phyloP scores from a whole-genome alignment of 2,888 invertebrate genomes.

The Epistrophe eligans region DNA sequence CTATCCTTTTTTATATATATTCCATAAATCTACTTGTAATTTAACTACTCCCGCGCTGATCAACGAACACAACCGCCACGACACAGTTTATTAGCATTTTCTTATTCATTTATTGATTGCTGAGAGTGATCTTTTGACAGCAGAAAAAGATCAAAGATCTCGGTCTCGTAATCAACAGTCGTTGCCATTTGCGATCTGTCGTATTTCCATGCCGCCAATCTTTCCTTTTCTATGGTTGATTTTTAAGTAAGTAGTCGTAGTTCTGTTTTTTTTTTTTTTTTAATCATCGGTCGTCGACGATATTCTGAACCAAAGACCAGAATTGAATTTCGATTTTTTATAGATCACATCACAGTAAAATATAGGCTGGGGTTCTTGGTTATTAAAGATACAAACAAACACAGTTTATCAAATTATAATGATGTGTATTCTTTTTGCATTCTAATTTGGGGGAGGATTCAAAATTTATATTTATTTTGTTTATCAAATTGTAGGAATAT shows the following conservation, averaged over 20 bases:
- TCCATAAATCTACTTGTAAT: conserved; percentile 14
- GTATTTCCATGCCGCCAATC: conserved; percentile 22
- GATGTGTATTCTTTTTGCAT: background rate
- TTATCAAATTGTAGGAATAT: background rate
- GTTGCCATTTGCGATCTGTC: conserved; percentile 61
- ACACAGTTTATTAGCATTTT: conserved; percentile 59
- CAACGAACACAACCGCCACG: conserved; percentile 19
- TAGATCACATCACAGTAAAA: conserved; percentile 8
- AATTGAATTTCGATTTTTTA: conserved; percentile 46
- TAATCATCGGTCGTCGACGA: conserved; percentile 16
- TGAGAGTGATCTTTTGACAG: conserved; percentile 80
- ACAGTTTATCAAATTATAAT: background rate
- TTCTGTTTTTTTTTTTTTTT: conserved; percentile 29
- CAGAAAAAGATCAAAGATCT: conserved; percentile 81
- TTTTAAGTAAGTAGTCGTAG: conserved; percentile 5
- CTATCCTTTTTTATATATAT: conserved; percentile 28
- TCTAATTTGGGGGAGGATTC: background rate
- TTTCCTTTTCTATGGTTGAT: conserved; percentile 37
- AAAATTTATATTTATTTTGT: background rate
- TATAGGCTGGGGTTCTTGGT: background rate
- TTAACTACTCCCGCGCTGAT: conserved; percentile 3
- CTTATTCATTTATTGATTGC: conserved; percentile 62
- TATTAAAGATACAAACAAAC: background rate
- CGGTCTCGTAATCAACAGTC: conserved; percentile 78
- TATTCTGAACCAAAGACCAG: conserved; percentile 51